phyloP scores from a whole-genome alignment of 2,888 invertebrate genomes.

The Sphaerophoria rueppellii region DNA sequence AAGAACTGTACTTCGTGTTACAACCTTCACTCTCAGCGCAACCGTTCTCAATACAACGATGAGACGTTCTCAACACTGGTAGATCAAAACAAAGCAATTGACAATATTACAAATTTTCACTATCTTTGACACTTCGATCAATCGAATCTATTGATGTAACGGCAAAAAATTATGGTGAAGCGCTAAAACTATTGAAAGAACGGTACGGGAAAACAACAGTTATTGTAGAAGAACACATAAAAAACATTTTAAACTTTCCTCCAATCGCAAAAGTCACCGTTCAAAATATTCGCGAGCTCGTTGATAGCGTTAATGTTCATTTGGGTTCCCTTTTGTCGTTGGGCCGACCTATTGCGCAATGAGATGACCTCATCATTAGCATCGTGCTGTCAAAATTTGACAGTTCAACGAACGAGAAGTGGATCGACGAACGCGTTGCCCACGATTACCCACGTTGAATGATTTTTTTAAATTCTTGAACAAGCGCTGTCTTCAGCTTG shows the following conservation, averaged over 20 bases:
- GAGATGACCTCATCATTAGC: constrained; percentile 22
- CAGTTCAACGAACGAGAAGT: constrained; percentile 8
- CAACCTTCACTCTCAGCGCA: constrained; percentile 1
- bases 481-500: too few species aligned
- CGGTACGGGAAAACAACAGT: too few species aligned
- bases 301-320: too few species aligned
- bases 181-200: too few species aligned
- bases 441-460: constrained; percentile 16
- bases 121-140: constrained; percentile 1
- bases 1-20: constrained; percentile 19
- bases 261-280: not conserved
- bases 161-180: constrained; percentile 11
- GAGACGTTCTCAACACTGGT: constrained; percentile 1
- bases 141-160: constrained; percentile 25
- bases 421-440: constrained; percentile 19
- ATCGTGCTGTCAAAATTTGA: constrained; percentile 29
- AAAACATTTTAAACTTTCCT: constrained; percentile 16
- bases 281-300: constrained; percentile 11
- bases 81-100: constrained; percentile 5
- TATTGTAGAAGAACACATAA: constrained; percentile 30
- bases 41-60: not conserved
- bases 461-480: not conserved
- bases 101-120: constrained; percentile 5
- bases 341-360: constrained; percentile 16
- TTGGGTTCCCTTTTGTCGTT: too few species aligned